Conservation (phyloP, 2,797 vertebrate species). For the Choloepus didactylus region DNA sequence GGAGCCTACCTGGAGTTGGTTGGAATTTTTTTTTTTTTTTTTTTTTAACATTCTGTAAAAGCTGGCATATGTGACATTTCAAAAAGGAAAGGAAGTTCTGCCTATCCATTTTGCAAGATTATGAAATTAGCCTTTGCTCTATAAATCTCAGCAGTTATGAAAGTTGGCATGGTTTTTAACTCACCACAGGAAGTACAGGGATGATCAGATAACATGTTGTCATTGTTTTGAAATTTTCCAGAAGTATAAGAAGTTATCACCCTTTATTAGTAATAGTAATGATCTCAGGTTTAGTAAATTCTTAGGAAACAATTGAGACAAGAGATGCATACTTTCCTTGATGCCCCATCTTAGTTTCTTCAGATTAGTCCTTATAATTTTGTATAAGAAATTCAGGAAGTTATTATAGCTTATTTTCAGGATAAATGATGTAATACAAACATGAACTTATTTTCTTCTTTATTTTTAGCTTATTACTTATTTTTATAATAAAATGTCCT, state of each 20-base stretch:
- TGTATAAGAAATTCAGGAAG: constrained; percentile 43
- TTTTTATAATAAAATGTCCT: constrained; percentile 59
- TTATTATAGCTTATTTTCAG: constrained; percentile 43
- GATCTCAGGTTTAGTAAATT: constrained; percentile 59
- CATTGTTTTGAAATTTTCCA: constrained; percentile 74
- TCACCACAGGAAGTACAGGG: constrained; percentile 61
- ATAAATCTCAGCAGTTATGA: constrained; percentile 71
- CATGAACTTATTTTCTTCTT: background rate
- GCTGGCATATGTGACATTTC: constrained; percentile 35
- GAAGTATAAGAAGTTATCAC: constrained; percentile 62
- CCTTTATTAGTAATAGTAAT: constrained; percentile 55
- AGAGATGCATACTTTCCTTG: constrained; percentile 42
- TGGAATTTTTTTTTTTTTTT: background rate
- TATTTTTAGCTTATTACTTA: constrained; percentile 20
- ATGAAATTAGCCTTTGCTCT: constrained; percentile 46
- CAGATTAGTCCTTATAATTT: constrained; percentile 13
- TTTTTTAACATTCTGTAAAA: constrained; percentile 45
- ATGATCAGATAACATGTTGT: constrained; percentile 65
- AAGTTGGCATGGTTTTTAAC: constrained; percentile 58
- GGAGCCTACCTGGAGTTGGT: background rate
- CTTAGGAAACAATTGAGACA: constrained; percentile 56
- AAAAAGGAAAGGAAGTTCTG: constrained; percentile 48
- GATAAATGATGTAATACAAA: constrained; percentile 18
- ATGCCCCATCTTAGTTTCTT: constrained; percentile 8
- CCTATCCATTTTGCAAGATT: constrained; percentile 64